phyloP scores from a whole-genome alignment of 1,140 invertebrate genomes.

The Orchestia grillus region DNA sequence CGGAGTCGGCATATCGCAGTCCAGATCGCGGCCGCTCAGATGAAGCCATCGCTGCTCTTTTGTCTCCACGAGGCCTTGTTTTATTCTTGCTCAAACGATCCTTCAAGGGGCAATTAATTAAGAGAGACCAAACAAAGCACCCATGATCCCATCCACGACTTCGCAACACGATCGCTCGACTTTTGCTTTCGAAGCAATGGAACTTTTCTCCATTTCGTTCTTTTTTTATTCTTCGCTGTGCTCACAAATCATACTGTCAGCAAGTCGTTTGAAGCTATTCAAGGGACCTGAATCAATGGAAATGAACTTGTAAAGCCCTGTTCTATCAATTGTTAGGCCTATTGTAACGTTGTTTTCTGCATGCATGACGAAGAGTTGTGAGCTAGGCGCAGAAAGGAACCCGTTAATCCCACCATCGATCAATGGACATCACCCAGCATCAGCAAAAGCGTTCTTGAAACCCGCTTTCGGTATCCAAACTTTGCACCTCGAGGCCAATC shows the following conservation, averaged over 20 bases:
- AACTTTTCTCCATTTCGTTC: slow-evolving; percentile 7
- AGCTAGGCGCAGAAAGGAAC: neutral
- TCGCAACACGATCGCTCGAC: neutral
- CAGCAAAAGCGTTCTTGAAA: slow-evolving; percentile 22
- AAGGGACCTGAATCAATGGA: neutral
- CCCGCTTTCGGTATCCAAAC: slow-evolving; percentile 4
- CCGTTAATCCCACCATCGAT: neutral
- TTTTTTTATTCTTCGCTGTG: neutral
- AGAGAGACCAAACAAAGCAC: slow-evolving; percentile 18
- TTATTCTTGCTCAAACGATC: slow-evolving; percentile 54
- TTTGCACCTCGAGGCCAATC: slow-evolving; percentile 21
- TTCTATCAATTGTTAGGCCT: neutral
- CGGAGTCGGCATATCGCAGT: neutral
- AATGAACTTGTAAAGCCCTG: neutral
- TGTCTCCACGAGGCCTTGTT: slow-evolving; percentile 23
- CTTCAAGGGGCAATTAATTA: slow-evolving; percentile 43
- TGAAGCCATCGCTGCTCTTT: slow-evolving; percentile 47
- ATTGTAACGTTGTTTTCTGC: slow-evolving; percentile 8
- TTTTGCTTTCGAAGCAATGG: neutral
- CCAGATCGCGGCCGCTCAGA: neutral
- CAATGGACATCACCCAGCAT: neutral
- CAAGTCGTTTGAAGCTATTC: neutral
- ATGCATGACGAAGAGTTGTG: neutral
- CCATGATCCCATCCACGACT: slow-evolving; percentile 2
- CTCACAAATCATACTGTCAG: neutral